phyloP scores from a whole-genome alignment of 2,113 vertebrate genomes.

The Tichodroma muraria region DNA sequence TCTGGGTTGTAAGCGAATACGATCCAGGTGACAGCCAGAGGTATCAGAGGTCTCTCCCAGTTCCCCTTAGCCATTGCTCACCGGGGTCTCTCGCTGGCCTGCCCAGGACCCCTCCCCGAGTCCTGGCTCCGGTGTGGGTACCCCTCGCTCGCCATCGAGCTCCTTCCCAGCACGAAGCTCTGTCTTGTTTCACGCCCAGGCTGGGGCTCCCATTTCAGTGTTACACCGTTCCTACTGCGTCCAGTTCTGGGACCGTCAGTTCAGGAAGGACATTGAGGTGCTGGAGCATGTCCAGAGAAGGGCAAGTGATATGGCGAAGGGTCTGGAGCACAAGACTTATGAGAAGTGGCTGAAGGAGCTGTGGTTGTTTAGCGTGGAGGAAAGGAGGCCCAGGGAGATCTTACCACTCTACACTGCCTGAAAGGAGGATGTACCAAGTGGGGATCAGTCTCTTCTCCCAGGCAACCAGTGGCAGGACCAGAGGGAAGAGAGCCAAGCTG shows the following conservation, averaged over 20 bases:
- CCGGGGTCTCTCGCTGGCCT: accelerated
- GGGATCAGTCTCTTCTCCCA: neutral
- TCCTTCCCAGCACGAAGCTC: neutral
- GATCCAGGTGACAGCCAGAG: neutral
- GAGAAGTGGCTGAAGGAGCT: neutral
- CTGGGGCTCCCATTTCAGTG: neutral
- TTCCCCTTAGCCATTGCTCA: too few relatives aligned
- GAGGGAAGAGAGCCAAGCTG: neutral
- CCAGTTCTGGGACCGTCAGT: neutral
- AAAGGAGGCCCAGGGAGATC: too few relatives aligned
- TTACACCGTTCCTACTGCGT: accelerated
- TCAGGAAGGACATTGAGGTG: neutral
- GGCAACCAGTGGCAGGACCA: neutral
- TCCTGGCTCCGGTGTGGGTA: accelerated
- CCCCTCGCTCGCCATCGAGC: accelerated
- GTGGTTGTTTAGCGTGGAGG: neutral
- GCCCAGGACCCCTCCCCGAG: accelerated
- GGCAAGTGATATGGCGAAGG: too few relatives aligned
- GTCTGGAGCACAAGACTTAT: neutral
- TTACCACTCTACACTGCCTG: neutral
- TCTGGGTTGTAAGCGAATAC: accelerated
- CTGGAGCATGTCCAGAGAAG: neutral
- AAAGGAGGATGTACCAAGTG: neutral
- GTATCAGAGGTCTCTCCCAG: too few relatives aligned
- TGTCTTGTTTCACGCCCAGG: accelerated